Percentiles rank a stretch among this genome's conserved stretches.
Conservation (phyloP, 1,140 invertebrate species). For the Wiebesia pumilae region DNA sequence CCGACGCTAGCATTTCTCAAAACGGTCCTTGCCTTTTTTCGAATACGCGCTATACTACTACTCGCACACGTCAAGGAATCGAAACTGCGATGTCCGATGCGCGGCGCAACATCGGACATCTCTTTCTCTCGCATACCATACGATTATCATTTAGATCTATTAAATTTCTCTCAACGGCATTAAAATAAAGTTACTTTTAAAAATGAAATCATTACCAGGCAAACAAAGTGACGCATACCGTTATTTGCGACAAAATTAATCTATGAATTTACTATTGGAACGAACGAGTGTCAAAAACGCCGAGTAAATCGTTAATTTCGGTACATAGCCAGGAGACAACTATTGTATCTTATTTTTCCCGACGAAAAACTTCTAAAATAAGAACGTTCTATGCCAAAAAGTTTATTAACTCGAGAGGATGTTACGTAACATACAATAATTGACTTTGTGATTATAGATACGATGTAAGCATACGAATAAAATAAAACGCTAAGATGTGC, state of each 20-base stretch:
- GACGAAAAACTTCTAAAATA: neutral
- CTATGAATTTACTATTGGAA: neutral
- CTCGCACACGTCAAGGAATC: no score
- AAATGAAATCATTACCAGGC: neutral
- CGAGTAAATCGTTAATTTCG: neutral
- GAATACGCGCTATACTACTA: no score
- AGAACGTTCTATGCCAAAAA: no score
- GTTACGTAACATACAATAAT: neutral
- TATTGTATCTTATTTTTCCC: neutral
- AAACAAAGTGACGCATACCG: neutral
- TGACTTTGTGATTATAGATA: neutral
- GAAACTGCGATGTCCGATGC: no score
- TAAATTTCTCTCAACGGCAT: neutral
- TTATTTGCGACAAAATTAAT: neutral
- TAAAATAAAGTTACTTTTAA: neutral
- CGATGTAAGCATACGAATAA: neutral
- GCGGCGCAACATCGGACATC: no score
- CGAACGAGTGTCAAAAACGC: neutral
- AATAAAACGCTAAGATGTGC: neutral
- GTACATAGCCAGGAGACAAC: neutral
- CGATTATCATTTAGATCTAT: no score
- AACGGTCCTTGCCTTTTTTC: neutral
- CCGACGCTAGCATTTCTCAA: neutral
- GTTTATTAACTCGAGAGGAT: no score
- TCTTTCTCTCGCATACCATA: no score